Evolutionary conservation across 64 coral and sea anemone species (phyloP).

Genomic region (Cladopsammia gracilis): DNA sequence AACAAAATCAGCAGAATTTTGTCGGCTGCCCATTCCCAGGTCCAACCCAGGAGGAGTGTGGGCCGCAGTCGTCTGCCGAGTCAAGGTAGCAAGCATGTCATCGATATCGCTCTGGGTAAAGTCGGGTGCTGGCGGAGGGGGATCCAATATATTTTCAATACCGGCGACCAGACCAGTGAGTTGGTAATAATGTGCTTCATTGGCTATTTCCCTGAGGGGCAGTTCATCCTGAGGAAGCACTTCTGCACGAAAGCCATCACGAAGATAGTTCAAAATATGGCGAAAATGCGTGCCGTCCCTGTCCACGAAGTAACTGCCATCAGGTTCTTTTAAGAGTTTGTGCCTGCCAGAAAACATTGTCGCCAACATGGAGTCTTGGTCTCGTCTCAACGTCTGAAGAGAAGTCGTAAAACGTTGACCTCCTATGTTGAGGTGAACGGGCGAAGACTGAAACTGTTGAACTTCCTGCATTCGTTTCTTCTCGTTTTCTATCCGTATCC

Average conservation of each 20-base stretch:
- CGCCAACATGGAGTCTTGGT: conserved; percentile 90
- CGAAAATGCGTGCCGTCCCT: conserved; percentile 96
- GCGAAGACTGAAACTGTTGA: conserved; percentile 86
- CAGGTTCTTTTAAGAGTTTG: conserved; percentile 70
- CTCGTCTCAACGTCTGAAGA: conserved; percentile 85
- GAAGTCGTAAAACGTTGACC: conserved; percentile 91
- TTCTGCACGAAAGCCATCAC: conserved; percentile 92
- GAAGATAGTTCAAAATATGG: conserved; percentile 94
- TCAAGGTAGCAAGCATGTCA: conserved; percentile 82
- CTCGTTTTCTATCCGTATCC: conserved; percentile 78
- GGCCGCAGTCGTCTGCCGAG: conserved; percentile 48
- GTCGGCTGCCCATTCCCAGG: neutral
- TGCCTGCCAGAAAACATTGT: conserved; percentile 98
- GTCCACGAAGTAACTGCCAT: conserved; percentile 95
- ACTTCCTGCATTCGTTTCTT: conserved; percentile 86
- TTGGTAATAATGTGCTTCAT: conserved; percentile 96
- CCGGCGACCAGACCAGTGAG: conserved; percentile 75
- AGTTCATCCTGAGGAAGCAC: conserved; percentile 90
- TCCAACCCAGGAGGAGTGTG: neutral
- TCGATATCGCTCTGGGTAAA: conserved; percentile 92
- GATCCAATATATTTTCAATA: conserved; percentile 80
- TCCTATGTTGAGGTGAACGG: conserved; percentile 92
- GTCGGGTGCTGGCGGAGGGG: conserved; percentile 89
- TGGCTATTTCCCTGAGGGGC: conserved; percentile 84
- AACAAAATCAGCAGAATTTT: conserved; percentile 83